A percentile compares a stretch with the other conserved stretches of the same genome.
These are phyloP conservation scores for Alosa sapidissima DNA, from an alignment of 2,797 vertebrate species.

Conservation along the genomic window DNA sequence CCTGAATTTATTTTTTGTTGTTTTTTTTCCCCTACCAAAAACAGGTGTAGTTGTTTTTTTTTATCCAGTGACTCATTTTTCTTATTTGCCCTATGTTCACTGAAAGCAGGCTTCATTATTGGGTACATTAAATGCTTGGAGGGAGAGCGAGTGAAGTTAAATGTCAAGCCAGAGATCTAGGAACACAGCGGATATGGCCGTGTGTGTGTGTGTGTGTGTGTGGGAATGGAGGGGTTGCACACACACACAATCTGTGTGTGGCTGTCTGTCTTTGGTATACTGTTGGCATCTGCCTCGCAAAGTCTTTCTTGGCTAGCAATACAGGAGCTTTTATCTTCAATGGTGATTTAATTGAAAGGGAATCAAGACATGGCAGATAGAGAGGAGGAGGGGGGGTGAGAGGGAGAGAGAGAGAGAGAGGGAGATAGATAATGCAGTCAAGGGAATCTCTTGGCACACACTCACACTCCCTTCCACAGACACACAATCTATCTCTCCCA, in stretches of 20 bases:
- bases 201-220: background rate
- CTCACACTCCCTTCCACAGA: constrained; percentile 5
- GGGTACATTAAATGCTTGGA: constrained; percentile 10
- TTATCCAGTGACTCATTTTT: background rate
- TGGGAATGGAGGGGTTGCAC: background rate
- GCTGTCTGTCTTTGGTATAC: constrained; percentile 38
- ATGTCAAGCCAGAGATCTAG: background rate
- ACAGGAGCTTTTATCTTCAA: constrained; percentile 53
- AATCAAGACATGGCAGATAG: constrained; percentile 14
- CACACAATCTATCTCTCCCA: constrained; percentile 2
- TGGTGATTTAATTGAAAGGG: constrained; percentile 49
- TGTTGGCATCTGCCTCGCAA: constrained; percentile 46
- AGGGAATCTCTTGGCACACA: constrained; percentile 46
- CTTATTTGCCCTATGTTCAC: background rate
- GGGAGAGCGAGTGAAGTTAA: background rate
- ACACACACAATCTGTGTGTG: background rate
- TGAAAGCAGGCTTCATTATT: constrained; percentile 4
- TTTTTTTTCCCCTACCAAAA: background rate
- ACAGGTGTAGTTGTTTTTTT: background rate
- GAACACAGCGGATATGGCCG: background rate
- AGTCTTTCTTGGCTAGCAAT: constrained; percentile 54
- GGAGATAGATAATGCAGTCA: constrained; percentile 30
- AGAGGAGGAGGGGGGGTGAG: background rate
- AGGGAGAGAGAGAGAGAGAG: background rate
- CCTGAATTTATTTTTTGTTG: background rate